Base-by-base conservation (phyloP, 1,140 invertebrate species). In the Eriocheir sinensis region DNA sequence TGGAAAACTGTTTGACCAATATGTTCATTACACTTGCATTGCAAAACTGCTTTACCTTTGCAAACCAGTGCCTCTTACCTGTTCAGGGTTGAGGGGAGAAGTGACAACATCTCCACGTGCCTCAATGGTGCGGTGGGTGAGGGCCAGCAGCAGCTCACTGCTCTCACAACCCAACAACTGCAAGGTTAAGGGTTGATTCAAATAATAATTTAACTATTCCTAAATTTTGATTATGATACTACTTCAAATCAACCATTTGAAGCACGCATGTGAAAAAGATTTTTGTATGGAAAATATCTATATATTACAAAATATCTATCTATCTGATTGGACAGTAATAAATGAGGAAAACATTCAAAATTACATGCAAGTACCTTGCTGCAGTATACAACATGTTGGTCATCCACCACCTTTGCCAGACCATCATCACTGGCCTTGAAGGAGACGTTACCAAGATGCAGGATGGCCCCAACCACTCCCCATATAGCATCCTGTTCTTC, bases 121-220 rank as follows among this genome's bases (percentile, higher is more conserved):
- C 96, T 98, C 98, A 96, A 99, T 99, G 0, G 98, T 99, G 83
- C 98, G 97, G 96, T 98, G 98, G 0, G 98, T 98, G 27, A 99
- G 97, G 0, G 98, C 98, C 21, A 98, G 97, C 8, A 97, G 97
- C 48, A 99, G 96, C 95, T 97, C 97, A 0, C 97, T 96, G 36
- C 97, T 96, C 94, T 97, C 97, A 80, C 98, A 98, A 94, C 98
- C 98, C 21, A 98, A 96, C 30, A 98, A 96, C 98, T 98, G 96
- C 44, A 97, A 96, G 91, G 83, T 94, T 32, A 48, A 89, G n/a
- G 86, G 44, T 44, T 89, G 27, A 38, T 40, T 36, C 85, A 41
- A 48, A 48, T 48, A 48, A 15, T 48, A 48, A 48, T 48, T 48
- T 48, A 48, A 48, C 44, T 15, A 15, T 48, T 48, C 44, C 44